Base-by-base conservation (phyloP, 2,797 vertebrate genomes). In the Lagocephalus sceleratus region DNA sequence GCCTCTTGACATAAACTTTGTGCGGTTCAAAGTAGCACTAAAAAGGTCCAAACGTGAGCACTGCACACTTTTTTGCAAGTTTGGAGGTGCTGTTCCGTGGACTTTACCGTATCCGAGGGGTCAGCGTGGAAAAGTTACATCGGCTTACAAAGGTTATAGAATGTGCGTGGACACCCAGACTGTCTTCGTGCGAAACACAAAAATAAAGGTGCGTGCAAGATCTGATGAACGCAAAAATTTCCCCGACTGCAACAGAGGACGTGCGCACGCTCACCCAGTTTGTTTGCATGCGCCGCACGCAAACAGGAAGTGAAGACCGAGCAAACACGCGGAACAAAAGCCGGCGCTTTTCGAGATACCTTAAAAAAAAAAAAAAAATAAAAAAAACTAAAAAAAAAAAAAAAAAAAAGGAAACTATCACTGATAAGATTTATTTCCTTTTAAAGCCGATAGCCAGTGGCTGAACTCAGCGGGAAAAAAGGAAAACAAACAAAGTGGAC, bases 261-360 rank as follows among this genome's bases (percentile, higher is more conserved):
- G 35, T 60, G 40, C 8, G 12, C 50, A 50, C 15, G n/a, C 25
- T 57, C 7, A 15, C 63, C 68, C 49, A 60, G 26, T 59, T 44
- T 14, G 17, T 51, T 39, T 47, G 29, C 29, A 54, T 58, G 52
- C 57, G 61, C 55, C 38, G 49, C 61, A 63, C 49, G 45, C 70
- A 76, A 82, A 83, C 76, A 83, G 79, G 85, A 88, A 86, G 76
- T 69, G 70, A 79, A 76, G 85, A 77, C 51, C 20, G 41, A 59
- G 72, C 71, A 72, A 58, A 73, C 51, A n/a, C 58, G 46, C 52
- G 49, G 53, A 62, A 76, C 66, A 74, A 79, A 81, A 64, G 69
- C n/a, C 23, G 44, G 16, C 20, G 35, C 39, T 50, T 61, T 51
- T 62, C 45, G 23, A 42, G 22, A 69, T 32, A 22, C 5, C 20